Conservation (phyloP, 2,888 invertebrate species). For the Phalera bucephala region DNA sequence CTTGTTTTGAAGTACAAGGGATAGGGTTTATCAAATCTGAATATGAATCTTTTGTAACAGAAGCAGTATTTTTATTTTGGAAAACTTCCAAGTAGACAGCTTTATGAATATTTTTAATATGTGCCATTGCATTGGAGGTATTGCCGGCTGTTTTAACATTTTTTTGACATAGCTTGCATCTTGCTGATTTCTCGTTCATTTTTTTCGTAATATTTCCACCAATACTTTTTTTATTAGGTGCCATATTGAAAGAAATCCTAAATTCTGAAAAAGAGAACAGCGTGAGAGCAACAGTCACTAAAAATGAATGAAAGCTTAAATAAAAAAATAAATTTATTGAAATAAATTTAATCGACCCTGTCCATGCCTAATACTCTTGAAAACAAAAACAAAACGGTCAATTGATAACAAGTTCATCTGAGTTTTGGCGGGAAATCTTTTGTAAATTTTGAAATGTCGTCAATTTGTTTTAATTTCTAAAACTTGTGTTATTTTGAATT, state of each 20-base stretch:
- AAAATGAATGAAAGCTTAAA: too few relatives aligned
- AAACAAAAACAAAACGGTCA: not conserved
- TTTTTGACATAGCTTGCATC: constrained; percentile 30
- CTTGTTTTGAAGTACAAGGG: constrained; percentile 22
- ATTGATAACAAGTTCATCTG: not conserved
- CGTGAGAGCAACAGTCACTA: not conserved
- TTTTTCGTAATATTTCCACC: constrained; percentile 15
- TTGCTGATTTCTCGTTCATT: constrained; percentile 19
- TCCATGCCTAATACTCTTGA: not conserved
- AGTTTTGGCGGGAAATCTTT: not conserved
- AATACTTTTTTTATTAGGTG: constrained; percentile 1
- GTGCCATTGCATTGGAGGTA: constrained; percentile 23
- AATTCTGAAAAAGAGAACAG: not conserved
- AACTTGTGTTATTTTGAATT: too few relatives aligned
- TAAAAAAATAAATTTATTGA: not conserved
- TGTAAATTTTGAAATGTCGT: not conserved
- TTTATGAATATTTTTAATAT: constrained; percentile 27
- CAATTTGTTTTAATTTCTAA: too few relatives aligned
- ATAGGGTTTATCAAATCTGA: constrained; percentile 17
- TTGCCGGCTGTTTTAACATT: constrained; percentile 26
- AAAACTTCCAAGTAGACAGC: constrained; percentile 21
- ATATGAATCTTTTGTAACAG: constrained; percentile 4
- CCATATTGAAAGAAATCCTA: not conserved
- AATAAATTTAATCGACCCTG: not conserved
- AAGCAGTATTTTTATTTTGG: constrained; percentile 8